phyloP scores from a whole-genome alignment of 2,113 vertebrate genomes.

The Mungos mungo region DNA sequence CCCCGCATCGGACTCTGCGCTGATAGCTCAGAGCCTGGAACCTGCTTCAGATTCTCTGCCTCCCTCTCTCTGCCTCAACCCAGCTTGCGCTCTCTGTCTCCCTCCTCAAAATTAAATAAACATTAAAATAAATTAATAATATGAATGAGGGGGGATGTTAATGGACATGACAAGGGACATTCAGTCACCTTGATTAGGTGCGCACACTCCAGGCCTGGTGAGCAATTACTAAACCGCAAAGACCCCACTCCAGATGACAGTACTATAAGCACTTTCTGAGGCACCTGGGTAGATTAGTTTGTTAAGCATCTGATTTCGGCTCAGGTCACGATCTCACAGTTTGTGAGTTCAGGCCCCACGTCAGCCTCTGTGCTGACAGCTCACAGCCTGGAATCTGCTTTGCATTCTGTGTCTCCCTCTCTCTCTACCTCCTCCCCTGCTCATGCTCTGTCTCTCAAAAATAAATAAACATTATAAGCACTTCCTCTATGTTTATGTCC shows the following conservation, averaged over 20 bases:
- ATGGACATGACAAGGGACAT: too few species aligned
- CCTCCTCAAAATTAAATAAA: too few species aligned
- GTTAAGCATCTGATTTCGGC: neutral
- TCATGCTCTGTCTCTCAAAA: too few species aligned
- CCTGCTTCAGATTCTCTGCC: neutral
- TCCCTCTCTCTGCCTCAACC: neutral
- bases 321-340: neutral
- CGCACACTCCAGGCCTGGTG: neutral
- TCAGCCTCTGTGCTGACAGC: neutral
- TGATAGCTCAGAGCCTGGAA: neutral
- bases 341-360: fast-evolving
- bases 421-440: neutral
- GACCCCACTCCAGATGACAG: neutral
- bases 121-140: neutral
- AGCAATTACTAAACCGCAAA: neutral
- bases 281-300: neutral
- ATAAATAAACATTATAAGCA: too few species aligned
- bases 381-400: neutral
- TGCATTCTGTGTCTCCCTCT: neutral
- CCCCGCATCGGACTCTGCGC: neutral
- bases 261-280: neutral
- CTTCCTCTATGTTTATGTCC: neutral
- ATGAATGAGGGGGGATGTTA: neutral
- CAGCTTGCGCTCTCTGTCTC: too few species aligned
- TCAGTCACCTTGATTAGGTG: too few species aligned